These are phyloP conservation scores for Rhagophthalmus giganteus DNA, from an alignment of 2,888 invertebrate genomes.

Conservation along the genomic window DNA sequence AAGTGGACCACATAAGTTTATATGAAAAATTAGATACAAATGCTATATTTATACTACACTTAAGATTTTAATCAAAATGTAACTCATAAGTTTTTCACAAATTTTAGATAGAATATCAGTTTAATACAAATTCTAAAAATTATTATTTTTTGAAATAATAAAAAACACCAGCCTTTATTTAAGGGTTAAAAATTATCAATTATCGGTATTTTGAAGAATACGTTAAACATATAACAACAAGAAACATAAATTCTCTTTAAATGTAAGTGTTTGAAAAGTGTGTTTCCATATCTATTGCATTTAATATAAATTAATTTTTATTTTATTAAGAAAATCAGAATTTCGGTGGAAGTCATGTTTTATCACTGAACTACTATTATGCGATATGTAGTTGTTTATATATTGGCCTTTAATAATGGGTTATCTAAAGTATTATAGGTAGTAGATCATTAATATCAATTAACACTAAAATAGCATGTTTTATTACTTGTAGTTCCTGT, in stretches of 20 bases:
- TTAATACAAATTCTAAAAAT: background rate
- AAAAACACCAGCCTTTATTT: background rate
- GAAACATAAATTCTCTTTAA: background rate
- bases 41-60: slow-evolving; percentile 14
- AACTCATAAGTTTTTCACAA: no score
- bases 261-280: background rate
- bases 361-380: no score
- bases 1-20: slow-evolving; percentile 30
- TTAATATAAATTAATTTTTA: background rate
- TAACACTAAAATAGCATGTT: no score
- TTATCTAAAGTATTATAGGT: no score
- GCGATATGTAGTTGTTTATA: no score
- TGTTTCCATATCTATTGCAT: background rate
- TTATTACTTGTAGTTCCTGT: background rate
- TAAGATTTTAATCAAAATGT: background rate
- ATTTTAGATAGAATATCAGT: background rate
- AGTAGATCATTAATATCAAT: no score
- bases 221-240: background rate
- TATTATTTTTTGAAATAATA: background rate
- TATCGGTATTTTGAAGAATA: background rate
- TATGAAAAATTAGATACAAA: slow-evolving; percentile 25
- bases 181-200: background rate
- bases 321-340: no score
- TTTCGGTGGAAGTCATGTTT: no score
- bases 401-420: no score